phyloP scores from a whole-genome alignment of 2,113 vertebrate species.

The Struthidea cinerea region DNA sequence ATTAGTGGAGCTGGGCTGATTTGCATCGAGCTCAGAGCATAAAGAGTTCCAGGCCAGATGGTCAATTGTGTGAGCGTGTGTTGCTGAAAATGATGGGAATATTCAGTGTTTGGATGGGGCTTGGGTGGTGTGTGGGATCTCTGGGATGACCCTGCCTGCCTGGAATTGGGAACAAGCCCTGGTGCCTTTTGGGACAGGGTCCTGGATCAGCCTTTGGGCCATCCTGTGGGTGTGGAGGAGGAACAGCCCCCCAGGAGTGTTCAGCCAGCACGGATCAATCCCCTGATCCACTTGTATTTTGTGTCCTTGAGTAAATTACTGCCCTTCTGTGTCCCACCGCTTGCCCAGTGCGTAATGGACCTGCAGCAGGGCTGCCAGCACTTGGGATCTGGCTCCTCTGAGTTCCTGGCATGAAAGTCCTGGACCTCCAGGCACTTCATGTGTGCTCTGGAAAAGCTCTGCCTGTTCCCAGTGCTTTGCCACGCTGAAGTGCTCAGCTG shows the following conservation, averaged over 20 bases:
- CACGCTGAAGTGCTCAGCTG: fast-evolving
- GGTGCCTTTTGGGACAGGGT: fast-evolving
- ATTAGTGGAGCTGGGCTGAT: slow-evolving; percentile 23
- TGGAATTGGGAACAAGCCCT: neutral
- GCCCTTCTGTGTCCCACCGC: neutral
- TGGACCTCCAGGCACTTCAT: fast-evolving
- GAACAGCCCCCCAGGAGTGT: neutral
- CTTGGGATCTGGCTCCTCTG: fast-evolving
- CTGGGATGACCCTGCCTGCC: neutral
- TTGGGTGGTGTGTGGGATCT: neutral
- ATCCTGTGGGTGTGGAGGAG: neutral
- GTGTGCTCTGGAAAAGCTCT: neutral
- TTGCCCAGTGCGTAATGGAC: fast-evolving
- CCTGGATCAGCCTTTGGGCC: neutral
- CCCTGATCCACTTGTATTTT: neutral
- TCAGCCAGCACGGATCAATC: neutral
- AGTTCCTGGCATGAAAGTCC: neutral
- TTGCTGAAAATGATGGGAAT: neutral
- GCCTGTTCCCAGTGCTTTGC: neutral
- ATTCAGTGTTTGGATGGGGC: neutral
- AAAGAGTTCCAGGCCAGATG: slow-evolving; percentile 26
- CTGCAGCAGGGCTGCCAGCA: neutral
- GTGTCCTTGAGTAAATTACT: neutral
- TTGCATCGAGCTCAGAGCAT: neutral
- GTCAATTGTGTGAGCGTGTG: neutral